Conservation (phyloP, 2,888 invertebrate genomes). For the Drosophila eohydei region DNA sequence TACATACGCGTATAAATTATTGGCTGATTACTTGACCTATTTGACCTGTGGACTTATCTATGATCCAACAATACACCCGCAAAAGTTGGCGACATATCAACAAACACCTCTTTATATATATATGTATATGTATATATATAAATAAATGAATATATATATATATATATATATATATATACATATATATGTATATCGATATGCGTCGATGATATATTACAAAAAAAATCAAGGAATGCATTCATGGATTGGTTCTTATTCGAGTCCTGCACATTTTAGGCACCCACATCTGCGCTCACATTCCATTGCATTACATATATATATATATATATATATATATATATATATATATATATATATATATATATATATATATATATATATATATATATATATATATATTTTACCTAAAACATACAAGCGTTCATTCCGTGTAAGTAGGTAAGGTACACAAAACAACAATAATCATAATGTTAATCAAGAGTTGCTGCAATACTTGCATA, state of each 20-base stretch:
- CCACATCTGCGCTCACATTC: background rate
- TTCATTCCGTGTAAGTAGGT: constrained; percentile 14
- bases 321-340: too few relatives aligned
- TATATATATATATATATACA: background rate
- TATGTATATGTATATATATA: too few relatives aligned
- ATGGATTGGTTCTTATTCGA: background rate
- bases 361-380: too few relatives aligned
- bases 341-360: too few relatives aligned
- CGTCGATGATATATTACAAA: background rate
- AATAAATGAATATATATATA: too few relatives aligned
- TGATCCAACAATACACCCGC: constrained; percentile 5
- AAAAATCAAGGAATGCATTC: background rate
- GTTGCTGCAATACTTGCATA: constrained; percentile 62
- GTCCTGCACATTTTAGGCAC: too few relatives aligned
- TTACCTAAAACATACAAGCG: background rate
- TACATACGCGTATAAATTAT: constrained; percentile 1
- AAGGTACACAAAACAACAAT: constrained; percentile 27
- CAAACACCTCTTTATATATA: too few relatives aligned
- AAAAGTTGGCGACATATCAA: constrained; percentile 40
- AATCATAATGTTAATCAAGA: constrained; percentile 52
- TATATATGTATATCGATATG: background rate
- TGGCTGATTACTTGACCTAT: background rate
- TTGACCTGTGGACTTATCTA: background rate
- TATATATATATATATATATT: too few relatives aligned
- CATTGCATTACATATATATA: background rate